Percentiles rank a stretch among this genome's conserved stretches.
These are phyloP conservation scores for Monoplex corrugatus DNA, from an alignment of 2,888 invertebrate genomes.

Conservation along the genomic window DNA sequence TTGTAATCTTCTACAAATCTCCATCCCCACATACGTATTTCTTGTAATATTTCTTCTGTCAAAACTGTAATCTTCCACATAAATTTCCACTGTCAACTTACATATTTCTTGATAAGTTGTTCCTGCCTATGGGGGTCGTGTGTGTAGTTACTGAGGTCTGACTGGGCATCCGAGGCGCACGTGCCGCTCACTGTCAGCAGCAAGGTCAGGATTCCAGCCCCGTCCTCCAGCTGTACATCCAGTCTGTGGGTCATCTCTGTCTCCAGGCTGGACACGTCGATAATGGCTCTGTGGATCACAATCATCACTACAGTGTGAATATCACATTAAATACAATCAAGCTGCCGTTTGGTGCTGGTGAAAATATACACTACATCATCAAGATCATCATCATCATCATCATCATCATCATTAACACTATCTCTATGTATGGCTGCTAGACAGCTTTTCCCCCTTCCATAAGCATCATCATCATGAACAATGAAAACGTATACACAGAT, in stretches of 20 bases:
- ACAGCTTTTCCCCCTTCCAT: too few species aligned
- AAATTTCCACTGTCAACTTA: background rate
- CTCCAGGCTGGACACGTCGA: constrained; percentile 92
- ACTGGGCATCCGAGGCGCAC: constrained; percentile 94
- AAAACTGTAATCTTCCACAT: background rate
- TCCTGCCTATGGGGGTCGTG: constrained; percentile 89
- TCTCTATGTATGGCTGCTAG: too few species aligned
- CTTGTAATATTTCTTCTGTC: background rate
- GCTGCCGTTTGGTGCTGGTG: too few species aligned
- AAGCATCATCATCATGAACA: too few species aligned
- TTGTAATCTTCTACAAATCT: background rate
- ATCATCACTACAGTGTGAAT: too few species aligned
- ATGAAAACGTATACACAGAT: too few species aligned
- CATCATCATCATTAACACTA: too few species aligned
- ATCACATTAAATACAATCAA: too few species aligned
- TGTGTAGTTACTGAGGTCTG: constrained; percentile 91
- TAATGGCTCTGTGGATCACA: constrained; percentile 86
- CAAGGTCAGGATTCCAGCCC: constrained; percentile 90
- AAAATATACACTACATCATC: too few species aligned
- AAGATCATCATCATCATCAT: too few species aligned
- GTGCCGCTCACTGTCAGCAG: constrained; percentile 97
- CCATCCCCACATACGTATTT: background rate
- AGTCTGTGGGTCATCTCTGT: constrained; percentile 95
- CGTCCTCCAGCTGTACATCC: constrained; percentile 94
- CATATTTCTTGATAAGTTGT: background rate